These are phyloP conservation scores for Amyelois transitella DNA, from an alignment of 1,140 invertebrate species.

Conservation along the genomic window DNA sequence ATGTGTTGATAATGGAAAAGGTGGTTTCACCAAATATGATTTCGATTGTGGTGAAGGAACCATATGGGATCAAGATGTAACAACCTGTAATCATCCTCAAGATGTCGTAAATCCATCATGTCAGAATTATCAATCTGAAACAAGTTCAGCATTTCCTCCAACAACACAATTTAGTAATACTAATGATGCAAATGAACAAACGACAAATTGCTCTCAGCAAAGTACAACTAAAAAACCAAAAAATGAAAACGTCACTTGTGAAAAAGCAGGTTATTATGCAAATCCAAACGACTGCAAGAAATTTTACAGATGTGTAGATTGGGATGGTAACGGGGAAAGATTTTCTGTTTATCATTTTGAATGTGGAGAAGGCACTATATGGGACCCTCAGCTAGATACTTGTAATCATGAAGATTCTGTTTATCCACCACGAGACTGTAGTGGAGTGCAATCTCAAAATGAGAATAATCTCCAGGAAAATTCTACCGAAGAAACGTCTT, in stretches of 20 bases:
- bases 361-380: slow-evolving; percentile 78
- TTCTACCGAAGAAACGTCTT: slow-evolving; percentile 16
- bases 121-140: slow-evolving; percentile 16
- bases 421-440: slow-evolving; percentile 63
- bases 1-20: slow-evolving; percentile 80
- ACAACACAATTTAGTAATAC: slow-evolving; percentile 19
- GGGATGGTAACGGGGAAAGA: slow-evolving; percentile 74
- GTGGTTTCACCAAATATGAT: slow-evolving; percentile 75
- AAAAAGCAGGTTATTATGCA: slow-evolving; percentile 78
- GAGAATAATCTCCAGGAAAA: slow-evolving; percentile 28
- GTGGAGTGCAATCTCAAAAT: slow-evolving; percentile 34
- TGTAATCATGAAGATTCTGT: slow-evolving; percentile 74
- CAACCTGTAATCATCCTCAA: slow-evolving; percentile 71
- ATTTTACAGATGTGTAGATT: slow-evolving; percentile 84
- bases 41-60: slow-evolving; percentile 78
- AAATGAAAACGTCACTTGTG: slow-evolving; percentile 51
- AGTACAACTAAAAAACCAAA: slow-evolving; percentile 29
- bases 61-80: slow-evolving; percentile 75
- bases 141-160: slow-evolving; percentile 6
- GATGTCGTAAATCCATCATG: slow-evolving; percentile 56
- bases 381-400: slow-evolving; percentile 74
- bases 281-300: slow-evolving; percentile 80
- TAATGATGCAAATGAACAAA: slow-evolving; percentile 23
- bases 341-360: slow-evolving; percentile 79
- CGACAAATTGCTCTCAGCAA: slow-evolving; percentile 26